phyloP scores from a whole-genome alignment of 2,888 invertebrate genomes.

The Drosophila nr. perissopoda region DNA sequence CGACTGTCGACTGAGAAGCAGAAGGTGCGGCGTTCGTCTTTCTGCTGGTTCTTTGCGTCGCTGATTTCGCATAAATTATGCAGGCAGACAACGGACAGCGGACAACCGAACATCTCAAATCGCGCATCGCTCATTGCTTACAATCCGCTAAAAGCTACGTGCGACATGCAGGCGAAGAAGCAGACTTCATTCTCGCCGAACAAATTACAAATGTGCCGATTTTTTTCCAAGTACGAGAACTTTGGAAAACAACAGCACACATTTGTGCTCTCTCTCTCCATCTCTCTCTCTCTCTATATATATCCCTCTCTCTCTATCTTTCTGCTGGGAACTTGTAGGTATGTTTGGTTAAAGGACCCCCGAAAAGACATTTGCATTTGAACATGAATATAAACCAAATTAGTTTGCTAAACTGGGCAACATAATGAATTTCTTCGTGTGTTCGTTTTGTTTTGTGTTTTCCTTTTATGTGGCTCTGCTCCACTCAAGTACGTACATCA shows the following conservation, averaged over 20 bases:
- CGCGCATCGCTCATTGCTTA: conserved; percentile 34
- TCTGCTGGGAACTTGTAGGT: neutral
- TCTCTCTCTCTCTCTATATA: neutral
- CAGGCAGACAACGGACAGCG: conserved; percentile 50
- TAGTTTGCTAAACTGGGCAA: conserved; percentile 59
- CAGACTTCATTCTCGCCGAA: conserved; percentile 45
- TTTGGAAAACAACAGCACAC: conserved; percentile 25
- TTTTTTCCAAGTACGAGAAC: conserved; percentile 25
- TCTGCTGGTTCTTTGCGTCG: conserved; percentile 61
- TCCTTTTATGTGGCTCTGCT: conserved; percentile 22
- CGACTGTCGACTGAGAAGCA: too few relatives aligned
- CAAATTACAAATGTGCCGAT: conserved; percentile 67
- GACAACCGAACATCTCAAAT: conserved; percentile 6
- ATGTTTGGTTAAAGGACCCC: conserved; percentile 18
- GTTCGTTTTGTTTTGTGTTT: conserved; percentile 14
- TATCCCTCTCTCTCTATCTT: neutral
- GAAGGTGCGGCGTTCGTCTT: conserved; percentile 10
- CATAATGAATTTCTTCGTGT: conserved; percentile 43
- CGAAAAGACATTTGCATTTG: conserved; percentile 66
- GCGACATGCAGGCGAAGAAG: conserved; percentile 42
- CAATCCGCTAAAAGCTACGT: conserved; percentile 38
- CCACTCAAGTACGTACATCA: conserved; percentile 17
- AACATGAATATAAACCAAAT: conserved; percentile 54
- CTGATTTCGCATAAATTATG: conserved; percentile 79
- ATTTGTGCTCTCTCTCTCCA: conserved; percentile 34